Evolutionary conservation across 2,113 vertebrate genomes (phyloP).

Genomic region (Syrmaticus mikado): DNA sequence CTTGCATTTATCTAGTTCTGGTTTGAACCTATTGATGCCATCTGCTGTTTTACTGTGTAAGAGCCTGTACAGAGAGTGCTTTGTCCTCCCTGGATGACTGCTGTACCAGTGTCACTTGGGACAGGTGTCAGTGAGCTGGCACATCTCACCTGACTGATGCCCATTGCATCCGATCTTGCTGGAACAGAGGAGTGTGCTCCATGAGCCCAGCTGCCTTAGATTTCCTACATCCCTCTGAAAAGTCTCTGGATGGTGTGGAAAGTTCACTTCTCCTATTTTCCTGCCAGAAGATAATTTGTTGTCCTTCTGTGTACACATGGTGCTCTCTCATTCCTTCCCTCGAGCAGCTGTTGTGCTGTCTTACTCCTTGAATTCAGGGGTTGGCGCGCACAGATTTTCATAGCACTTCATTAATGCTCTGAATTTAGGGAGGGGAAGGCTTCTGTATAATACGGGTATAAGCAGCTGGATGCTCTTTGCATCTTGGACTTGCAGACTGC

Average conservation of each 20-base stretch:
- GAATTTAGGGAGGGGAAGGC: neutral
- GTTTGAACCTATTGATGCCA: neutral
- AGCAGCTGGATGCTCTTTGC: conserved; percentile 46
- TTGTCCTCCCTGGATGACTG: neutral
- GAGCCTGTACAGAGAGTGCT: neutral
- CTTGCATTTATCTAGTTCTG: neutral
- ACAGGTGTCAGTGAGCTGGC: neutral
- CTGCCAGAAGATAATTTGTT: neutral
- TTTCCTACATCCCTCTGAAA: neutral
- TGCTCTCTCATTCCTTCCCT: neutral
- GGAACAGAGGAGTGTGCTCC: neutral
- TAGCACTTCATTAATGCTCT: conserved; percentile 11
- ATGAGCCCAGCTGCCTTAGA: neutral
- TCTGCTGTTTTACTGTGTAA: neutral
- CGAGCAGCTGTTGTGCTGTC: neutral
- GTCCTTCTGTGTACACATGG: fast-evolving
- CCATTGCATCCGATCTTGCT: neutral
- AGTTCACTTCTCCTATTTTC: neutral
- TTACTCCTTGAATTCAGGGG: neutral
- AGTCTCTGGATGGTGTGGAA: neutral
- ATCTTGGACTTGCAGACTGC: neutral
- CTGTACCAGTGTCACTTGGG: neutral
- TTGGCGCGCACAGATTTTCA: neutral
- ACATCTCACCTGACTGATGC: neutral
- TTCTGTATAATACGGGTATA: conserved; percentile 10